These are phyloP conservation scores for Lobophora halterata DNA, from an alignment of 2,888 invertebrate species.

Conservation along the genomic window DNA sequence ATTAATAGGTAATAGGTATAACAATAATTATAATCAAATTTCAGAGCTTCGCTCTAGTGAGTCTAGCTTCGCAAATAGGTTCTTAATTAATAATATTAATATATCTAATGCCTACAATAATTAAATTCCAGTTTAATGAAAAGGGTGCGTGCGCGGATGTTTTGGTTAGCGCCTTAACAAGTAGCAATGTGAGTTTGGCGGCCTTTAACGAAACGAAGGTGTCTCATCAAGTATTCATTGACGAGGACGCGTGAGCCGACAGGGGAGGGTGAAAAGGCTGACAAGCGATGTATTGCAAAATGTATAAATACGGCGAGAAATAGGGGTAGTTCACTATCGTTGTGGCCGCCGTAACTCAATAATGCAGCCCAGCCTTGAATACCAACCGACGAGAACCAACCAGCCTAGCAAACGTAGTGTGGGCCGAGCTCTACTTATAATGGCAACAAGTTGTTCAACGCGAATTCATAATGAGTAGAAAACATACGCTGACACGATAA, in stretches of 20 bases:
- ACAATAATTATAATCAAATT: no score
- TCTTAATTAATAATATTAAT: no score
- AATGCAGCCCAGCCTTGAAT: constrained; percentile 54
- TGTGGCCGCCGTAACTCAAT: constrained; percentile 65
- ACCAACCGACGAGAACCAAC: constrained; percentile 25
- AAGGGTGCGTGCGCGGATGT: constrained; percentile 60
- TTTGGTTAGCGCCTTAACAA: constrained; percentile 63
- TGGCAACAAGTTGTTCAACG: constrained; percentile 48
- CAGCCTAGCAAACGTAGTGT: constrained; percentile 5
- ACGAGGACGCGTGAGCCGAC: constrained; percentile 62
- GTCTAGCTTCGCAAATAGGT: no score
- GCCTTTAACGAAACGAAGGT: constrained; percentile 72
- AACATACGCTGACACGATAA: constrained; percentile 68
- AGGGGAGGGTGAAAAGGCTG: constrained; percentile 68
- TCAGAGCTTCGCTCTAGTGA: no score
- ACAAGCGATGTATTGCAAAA: constrained; percentile 77
- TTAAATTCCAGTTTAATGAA: constrained; percentile 22
- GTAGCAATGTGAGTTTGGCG: constrained; percentile 67
- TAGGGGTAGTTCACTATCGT: constrained; percentile 74
- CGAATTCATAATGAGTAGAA: constrained; percentile 59
- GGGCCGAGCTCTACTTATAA: constrained; percentile 37
- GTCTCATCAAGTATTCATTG: constrained; percentile 72
- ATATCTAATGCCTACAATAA: constrained; percentile 6
- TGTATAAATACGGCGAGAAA: constrained; percentile 79
- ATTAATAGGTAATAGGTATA: no score